Evolutionary conservation across 2,797 vertebrate species (phyloP), one percentile per base, ranked within the genome.

Genomic region (Sitta carolinensis): DNA sequence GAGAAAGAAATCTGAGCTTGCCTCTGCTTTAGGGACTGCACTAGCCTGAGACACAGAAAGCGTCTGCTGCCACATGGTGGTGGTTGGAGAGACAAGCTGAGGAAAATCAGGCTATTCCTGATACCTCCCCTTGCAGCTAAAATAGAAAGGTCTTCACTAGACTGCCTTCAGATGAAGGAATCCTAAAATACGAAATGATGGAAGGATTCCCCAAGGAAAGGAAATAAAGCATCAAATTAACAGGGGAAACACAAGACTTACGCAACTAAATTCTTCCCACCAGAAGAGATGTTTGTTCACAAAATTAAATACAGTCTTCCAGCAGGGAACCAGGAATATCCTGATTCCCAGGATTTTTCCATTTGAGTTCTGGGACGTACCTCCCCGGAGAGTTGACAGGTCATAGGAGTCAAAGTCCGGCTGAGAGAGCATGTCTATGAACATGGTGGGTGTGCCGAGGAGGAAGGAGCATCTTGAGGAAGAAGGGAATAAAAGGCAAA

Each of bases 361-460:
- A 27, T 36, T 34, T 62, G 45, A 55, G 30, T 51, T 62, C 43
- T 73, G 36, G 50, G 73, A 87, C 98, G 98, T 95, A 99, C 99
- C 99, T 93, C 87, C 89, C 25, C 81, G 63, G 27, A 99, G 72
- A n/a, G 96, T 90, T 1, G 99, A 99, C 77, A 99, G 82, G 96
- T 99, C 97, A 2, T 98, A 98, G 88, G 98, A 98, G 81, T 93
- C 84, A 48, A 98, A 93, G 83, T 98, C 98, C 0, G 97, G 98
- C 94, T 99, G 99, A 75, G 93, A 97, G 32, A 99, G 55, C 96
- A 99, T 98, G 81, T 99, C 99, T 48, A 99, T 97, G 17, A 84
- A 99, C 99, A 99, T 99, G 58, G 99, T 99, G 4, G 99, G 99
- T 0, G 99, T 99, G 54, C 99, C 99, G 0, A 75, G 89, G 3